Evolutionary conservation across 1,140 invertebrate species (phyloP), one percentile per base, ranked within the genome.

Genomic region (Gryllus bimaculatus): DNA sequence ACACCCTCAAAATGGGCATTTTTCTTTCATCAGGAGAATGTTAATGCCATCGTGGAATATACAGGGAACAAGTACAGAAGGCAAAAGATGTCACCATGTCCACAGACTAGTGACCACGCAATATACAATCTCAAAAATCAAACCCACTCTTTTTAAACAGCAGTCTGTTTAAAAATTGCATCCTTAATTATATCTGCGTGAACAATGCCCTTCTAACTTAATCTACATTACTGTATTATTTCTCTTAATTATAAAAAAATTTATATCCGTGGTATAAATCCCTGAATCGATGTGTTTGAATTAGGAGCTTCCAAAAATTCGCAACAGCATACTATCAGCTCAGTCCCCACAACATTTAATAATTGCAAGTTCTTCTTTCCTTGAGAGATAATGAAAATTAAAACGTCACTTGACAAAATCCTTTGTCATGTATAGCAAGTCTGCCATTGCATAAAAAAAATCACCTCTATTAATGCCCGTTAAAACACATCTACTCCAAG

Each of bases 1-100:
- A 66, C 75, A 20, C 76, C 75, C 79, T 73, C 66, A 76, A 79
- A 76, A 79, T 49, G 73, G 78, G 26, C 8, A 21, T 48, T 73
- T 74, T 66, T 66, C 18, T 66, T 10, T 66, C 18, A 66, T 66
- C 10, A 66, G 54, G 73, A 78, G 48, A 73, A 76, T 20, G 49
- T 79, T 79, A 79, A 79, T 79, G 79, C 79, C 79, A 79, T 79
- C 75, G 73, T 79, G 79, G 79, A 79, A 79, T 79, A 79, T 47
- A 79, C 79, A 79, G 79, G 79, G 79, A 79, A 77, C 48, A 66
- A 77, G 54, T 77, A 77, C 76, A 77, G 76, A 77, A 77, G 76
- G 76, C 76, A 77, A 77, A 54, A 77, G 47, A 48, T 13, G 48
- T 48, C 54, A 66, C 54, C 54, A 66, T 13, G 54, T 66, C 54